Percentiles rank a stretch among this genome's conserved stretches.
Evolutionary conservation across 1,140 invertebrate genomes (phyloP).

Genomic region (Himalopsyche phryganea): DNA sequence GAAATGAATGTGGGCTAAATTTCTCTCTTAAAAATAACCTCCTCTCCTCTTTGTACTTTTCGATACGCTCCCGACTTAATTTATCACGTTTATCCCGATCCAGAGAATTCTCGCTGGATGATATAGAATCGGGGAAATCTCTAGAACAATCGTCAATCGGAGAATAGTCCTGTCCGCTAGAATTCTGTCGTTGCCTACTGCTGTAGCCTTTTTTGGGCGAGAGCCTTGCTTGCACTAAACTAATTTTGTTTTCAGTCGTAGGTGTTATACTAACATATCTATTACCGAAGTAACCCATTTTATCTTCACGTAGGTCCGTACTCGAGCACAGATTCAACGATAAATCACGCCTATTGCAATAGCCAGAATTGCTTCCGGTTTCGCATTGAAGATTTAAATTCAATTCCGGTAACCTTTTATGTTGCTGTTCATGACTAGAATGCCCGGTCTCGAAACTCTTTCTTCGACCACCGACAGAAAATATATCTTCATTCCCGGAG

Average conservation of each 20-base stretch:
- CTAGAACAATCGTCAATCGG: conserved; percentile 11
- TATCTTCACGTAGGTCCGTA: not conserved
- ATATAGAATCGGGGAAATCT: conserved; percentile 18
- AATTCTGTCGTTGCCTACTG: conserved; percentile 24
- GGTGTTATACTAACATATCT: conserved; percentile 48
- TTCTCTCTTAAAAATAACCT: conserved; percentile 81
- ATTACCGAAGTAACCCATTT: conserved; percentile 8
- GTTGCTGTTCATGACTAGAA: conserved; percentile 43
- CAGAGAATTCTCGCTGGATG: not conserved
- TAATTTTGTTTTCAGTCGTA: conserved; percentile 58
- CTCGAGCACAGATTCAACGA: conserved; percentile 17
- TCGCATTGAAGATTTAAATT: conserved; percentile 44
- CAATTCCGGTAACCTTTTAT: conserved; percentile 57
- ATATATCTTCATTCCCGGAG: conserved; percentile 36
- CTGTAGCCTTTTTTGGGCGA: conserved; percentile 32
- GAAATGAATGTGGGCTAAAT: conserved; percentile 79
- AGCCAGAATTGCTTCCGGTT: conserved; percentile 29
- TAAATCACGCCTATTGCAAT: conserved; percentile 18
- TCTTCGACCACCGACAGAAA: conserved; percentile 38
- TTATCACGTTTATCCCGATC: conserved; percentile 41
- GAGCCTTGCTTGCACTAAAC: conserved; percentile 53
- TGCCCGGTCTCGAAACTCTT: conserved; percentile 51
- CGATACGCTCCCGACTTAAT: conserved; percentile 72
- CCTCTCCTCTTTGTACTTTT: conserved; percentile 90
- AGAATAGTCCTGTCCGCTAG: conserved; percentile 1